Base-by-base conservation (phyloP, 1,140 invertebrate species). In the Papilio polytes region DNA sequence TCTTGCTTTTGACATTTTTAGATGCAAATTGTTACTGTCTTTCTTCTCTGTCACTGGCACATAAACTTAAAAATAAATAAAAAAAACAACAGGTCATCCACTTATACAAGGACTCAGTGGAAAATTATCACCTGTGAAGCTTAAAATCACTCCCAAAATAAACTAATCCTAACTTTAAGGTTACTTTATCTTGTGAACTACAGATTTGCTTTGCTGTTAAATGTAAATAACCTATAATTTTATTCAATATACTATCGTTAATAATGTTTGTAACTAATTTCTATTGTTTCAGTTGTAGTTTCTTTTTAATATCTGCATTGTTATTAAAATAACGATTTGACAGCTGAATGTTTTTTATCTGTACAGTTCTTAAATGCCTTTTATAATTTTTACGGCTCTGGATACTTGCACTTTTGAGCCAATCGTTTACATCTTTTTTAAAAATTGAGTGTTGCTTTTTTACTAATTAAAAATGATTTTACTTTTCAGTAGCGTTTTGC, bases 401-500 rank as follows among this genome's bases (percentile, higher is more conserved):
- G 53, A 56, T 56, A 7, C 53, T 56, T 56, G 53, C 7, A n/a
- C 1, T 53, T 56, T 56, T 56, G 53, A 56, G 53, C 9, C 53
- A 56, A 18, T 56, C 0, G 0, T 15, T 48, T 56, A 56, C 18
- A 56, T 9, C 8, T 56, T 51, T 15, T 48, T 48, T 48, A 51
- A 4, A 6, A 41, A 41, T 41, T 41, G 0, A 41, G 7, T 41
- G 36, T 41, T 41, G 6, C 36, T 41, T 41, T 41, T 41, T 18
- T 15, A 51, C 48, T 51, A 48, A 48, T 59, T 63, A 63, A 4
- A 20, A 10, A 48, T 46, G 10, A 48, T 82, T 53, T 84, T 80
- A 72, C 56, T 82, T 89, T 84, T 78, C 91, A 95, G 95, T 85
- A 96, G 95, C 80, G 96, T 96, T 31, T 91, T 96, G 51, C 93